Evolutionary conservation across 2,113 vertebrate genomes (phyloP).

Genomic region (Caranx melampygus): DNA sequence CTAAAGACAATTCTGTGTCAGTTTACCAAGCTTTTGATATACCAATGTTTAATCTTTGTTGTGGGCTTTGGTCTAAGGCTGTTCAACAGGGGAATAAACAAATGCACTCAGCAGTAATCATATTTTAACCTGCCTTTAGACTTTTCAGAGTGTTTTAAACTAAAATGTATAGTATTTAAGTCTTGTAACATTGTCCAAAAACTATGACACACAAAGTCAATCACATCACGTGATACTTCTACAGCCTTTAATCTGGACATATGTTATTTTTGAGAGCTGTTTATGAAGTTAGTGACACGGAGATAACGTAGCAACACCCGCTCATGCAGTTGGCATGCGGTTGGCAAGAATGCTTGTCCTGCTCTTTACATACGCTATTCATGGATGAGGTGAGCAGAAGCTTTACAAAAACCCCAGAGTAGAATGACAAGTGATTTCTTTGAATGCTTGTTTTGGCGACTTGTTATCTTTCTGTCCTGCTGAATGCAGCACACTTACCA

Average conservation of each 20-base stretch:
- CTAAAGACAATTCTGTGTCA: conserved; percentile 14
- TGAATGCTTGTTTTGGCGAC: neutral
- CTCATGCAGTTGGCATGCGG: neutral
- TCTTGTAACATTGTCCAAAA: too few species aligned
- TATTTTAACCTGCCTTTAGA: neutral
- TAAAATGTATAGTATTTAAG: too few species aligned
- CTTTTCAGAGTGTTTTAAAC: neutral
- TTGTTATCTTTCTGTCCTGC: neutral
- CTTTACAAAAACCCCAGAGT: neutral
- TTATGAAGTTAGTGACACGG: neutral
- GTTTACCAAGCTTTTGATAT: conserved; percentile 1
- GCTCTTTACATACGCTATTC: neutral
- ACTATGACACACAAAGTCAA: too few species aligned
- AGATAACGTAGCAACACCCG: neutral
- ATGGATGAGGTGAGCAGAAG: neutral
- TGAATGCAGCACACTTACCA: neutral
- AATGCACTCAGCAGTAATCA: neutral
- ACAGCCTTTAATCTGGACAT: neutral
- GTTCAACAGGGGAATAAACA: neutral
- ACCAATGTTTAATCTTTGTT: neutral
- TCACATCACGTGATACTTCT: neutral
- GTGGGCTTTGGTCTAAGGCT: neutral
- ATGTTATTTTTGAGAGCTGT: neutral
- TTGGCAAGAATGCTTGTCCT: neutral
- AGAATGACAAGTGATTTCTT: neutral